Base-by-base conservation (phyloP, 35 echinoderm and acorn worm genomes). In the Acanthaster planci region DNA sequence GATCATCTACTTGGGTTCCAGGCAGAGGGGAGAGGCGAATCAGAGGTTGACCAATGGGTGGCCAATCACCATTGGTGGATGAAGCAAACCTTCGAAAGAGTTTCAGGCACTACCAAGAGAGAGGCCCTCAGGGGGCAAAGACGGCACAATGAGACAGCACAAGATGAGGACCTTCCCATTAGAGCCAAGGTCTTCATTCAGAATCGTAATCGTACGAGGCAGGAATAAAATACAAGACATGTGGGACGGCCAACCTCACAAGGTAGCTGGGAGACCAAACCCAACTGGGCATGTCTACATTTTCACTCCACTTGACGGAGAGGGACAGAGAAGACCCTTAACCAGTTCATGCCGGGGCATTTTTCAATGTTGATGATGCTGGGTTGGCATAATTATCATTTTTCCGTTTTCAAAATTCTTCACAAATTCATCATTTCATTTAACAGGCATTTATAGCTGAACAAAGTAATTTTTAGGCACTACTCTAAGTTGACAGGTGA, bases 1-100 rank as follows among this genome's bases (percentile, higher is more conserved):
- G 91, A 93, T 32, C 91, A 88, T 47, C 18, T 84, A 0, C 80
- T 93, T 8, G 86, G 91, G 27, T 1, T 79, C 31, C 0, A 29
- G n/a, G 40, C 18, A 37, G 59, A 86, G 12, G 39, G 19, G 26
- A 26, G 32, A 26, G 23, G 37, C 21, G 39, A 79, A 14, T 10
- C 16, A 64, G 55, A n/a, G n/a, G n/a, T 39, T 1, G 55, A 86
- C 17, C 21, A 79, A 8, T 90, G 87, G 82, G 31, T 87, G 16
- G 35, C 40, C 21, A 67, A 67, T 21, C 92, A 93, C 57, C 87
- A 93, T 38, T 10, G 40, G 29, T 39, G 92, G 3, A 40, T 93
- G 27, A 85, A 51, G 29, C 40, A 29, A 14, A 82, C 92, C 17
- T 88, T 93, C 34, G 38, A 56, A 2, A 19, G 50, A 30, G 86